phyloP scores from a whole-genome alignment of 2,797 vertebrate species.

The Cheirogaleus major region DNA sequence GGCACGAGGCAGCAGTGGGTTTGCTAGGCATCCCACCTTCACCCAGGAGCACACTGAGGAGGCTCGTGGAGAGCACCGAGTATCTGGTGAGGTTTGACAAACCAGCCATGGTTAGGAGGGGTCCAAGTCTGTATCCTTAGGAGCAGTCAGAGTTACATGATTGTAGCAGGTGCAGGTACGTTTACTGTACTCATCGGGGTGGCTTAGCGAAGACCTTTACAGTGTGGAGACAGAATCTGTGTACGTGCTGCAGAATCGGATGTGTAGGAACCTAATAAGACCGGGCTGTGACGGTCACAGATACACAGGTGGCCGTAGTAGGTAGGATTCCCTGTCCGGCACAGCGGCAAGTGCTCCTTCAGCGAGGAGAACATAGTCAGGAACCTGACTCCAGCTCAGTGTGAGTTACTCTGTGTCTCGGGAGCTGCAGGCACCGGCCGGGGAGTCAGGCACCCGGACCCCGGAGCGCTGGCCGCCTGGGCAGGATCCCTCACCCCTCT shows the following conservation, averaged over 20 bases:
- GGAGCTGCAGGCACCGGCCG: not conserved
- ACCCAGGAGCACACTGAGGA: too few relatives aligned
- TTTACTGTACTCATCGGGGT: too few relatives aligned
- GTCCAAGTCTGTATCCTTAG: not conserved
- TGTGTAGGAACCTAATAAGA: not conserved
- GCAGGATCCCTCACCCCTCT: too few relatives aligned
- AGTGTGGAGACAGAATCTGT: not conserved
- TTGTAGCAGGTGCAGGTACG: not conserved
- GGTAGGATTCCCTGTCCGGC: not conserved
- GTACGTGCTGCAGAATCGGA: not conserved
- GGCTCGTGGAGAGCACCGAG: not conserved
- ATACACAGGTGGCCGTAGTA: too few relatives aligned
- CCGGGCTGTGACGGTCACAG: not conserved
- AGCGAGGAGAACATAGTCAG: rapidly evolving
- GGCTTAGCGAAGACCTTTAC: not conserved
- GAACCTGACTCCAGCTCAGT: not conserved
- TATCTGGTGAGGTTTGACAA: not conserved
- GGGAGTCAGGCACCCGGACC: not conserved
- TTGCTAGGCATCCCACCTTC: too few relatives aligned
- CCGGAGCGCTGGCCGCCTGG: rapidly evolving
- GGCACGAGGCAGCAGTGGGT: not conserved
- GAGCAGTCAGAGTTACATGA: rapidly evolving
- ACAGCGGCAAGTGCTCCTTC: not conserved
- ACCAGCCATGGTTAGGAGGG: too few relatives aligned
- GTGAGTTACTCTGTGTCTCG: not conserved